Percentiles rank a stretch among this genome's conserved stretches.
phyloP scores from a whole-genome alignment of 2,797 vertebrate genomes.

The Enteromius argenteus region DNA sequence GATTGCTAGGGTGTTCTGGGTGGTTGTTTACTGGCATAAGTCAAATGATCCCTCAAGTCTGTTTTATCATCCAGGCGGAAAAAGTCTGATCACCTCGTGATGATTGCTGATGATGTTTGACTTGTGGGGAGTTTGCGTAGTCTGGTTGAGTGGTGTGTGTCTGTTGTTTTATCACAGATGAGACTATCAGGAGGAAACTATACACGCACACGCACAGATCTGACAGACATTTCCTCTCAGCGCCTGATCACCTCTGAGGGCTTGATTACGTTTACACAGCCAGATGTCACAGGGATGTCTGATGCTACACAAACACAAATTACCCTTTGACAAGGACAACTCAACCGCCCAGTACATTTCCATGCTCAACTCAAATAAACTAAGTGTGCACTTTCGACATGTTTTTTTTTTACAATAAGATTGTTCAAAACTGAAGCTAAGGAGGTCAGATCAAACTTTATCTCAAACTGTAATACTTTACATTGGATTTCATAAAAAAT shows the following conservation, averaged over 20 bases:
- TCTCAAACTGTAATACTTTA: not conserved
- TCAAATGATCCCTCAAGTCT: not conserved
- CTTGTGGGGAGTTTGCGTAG: not conserved
- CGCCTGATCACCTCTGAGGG: slow-evolving; percentile 24
- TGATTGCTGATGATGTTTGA: slow-evolving; percentile 10
- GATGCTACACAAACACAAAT: slow-evolving; percentile 19
- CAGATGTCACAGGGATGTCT: slow-evolving; percentile 40
- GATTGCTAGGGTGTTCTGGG: not conserved
- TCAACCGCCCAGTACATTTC: not conserved
- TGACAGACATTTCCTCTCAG: slow-evolving; percentile 29
- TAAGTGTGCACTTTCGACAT: not conserved
- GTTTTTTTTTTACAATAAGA: not conserved
- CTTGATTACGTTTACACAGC: slow-evolving; percentile 30
- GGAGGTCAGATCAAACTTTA: not conserved
- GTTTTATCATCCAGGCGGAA: not conserved
- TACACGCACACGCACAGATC: slow-evolving; percentile 53
- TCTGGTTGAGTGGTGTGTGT: not conserved
- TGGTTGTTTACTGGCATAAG: not conserved
- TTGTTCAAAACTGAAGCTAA: not conserved
- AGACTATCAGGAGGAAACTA: slow-evolving; percentile 26
- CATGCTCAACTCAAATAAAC: not conserved
- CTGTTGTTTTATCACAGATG: slow-evolving; percentile 29
- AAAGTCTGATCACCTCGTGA: not conserved
- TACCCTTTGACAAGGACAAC: not conserved
- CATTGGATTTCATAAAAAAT: not conserved